A percentile compares a stretch with the other conserved stretches of the same genome.
These are phyloP conservation scores for Arnoldichthys spilopterus DNA, from an alignment of 2,797 vertebrate species.

Conservation along the genomic window DNA sequence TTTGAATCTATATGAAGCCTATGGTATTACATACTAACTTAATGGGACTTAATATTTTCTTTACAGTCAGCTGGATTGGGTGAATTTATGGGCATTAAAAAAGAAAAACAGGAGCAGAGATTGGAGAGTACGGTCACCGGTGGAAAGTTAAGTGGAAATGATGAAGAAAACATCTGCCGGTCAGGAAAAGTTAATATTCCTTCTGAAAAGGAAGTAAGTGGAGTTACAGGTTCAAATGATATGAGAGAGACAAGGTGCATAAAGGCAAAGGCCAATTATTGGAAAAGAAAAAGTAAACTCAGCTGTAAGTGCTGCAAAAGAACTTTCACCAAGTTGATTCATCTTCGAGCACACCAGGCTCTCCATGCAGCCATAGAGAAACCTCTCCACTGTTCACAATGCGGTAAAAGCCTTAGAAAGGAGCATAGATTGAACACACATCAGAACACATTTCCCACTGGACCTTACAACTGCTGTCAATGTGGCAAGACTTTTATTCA, in stretches of 20 bases:
- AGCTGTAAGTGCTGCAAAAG: conserved; percentile 72
- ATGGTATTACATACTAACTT: conserved; percentile 2
- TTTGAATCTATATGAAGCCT: too few species aligned
- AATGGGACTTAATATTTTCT: conserved; percentile 7
- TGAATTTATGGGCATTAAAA: conserved; percentile 61
- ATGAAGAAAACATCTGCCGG: not conserved
- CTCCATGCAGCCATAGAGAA: conserved; percentile 66
- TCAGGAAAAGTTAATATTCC: not conserved
- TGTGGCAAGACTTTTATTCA: conserved; percentile 73
- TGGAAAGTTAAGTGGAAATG: conserved; percentile 33
- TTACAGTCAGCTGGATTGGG: conserved; percentile 13
- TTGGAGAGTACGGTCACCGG: conserved; percentile 37
- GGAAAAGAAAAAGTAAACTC: conserved; percentile 53
- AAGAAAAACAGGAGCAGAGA: conserved; percentile 61
- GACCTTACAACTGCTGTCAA: conserved; percentile 70
- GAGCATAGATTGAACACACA: conserved; percentile 71
- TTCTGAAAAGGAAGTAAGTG: not conserved
- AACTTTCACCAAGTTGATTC: conserved; percentile 67
- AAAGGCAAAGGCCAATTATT: conserved; percentile 26
- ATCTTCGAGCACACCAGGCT: conserved; percentile 71
- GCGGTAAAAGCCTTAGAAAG: conserved; percentile 67
- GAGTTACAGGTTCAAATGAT: conserved; percentile 37
- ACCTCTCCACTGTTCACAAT: conserved; percentile 68
- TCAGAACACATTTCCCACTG: conserved; percentile 74
- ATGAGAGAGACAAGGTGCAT: conserved; percentile 41